These are phyloP conservation scores for Origma solitaria DNA, from an alignment of 2,113 vertebrate genomes.

Conservation along the genomic window DNA sequence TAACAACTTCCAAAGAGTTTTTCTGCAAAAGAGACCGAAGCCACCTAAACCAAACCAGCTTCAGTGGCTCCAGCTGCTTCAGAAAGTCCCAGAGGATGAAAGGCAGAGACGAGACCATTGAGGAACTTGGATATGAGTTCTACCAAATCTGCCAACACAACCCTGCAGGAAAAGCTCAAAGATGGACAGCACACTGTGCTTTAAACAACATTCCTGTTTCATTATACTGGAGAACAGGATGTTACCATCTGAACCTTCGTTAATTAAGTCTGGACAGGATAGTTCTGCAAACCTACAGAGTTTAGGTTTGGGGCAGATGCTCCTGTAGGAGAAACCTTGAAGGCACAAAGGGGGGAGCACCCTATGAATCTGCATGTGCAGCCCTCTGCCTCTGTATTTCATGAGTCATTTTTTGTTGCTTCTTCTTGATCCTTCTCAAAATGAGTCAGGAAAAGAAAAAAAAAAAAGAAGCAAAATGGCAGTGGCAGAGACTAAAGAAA, in stretches of 20 bases:
- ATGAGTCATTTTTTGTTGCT: neutral
- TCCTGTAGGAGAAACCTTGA: neutral
- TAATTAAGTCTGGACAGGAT: neutral
- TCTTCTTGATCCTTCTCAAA: neutral
- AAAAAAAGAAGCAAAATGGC: neutral
- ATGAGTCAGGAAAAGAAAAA: rapidly evolving
- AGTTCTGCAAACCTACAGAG: too few relatives aligned
- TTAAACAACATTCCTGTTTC: neutral
- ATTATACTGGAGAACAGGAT: neutral
- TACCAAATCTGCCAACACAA: neutral
- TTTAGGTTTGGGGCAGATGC: neutral
- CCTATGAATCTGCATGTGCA: neutral
- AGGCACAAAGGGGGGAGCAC: neutral
- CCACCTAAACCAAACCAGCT: neutral
- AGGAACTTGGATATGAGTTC: neutral
- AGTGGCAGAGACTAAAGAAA: neutral
- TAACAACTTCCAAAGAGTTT: neutral
- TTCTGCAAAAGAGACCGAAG: neutral
- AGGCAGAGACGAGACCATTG: neutral
- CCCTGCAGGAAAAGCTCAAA: neutral
- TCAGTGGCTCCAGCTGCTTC: neutral
- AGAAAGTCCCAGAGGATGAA: neutral
- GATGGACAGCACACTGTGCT: neutral
- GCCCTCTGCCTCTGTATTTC: neutral
- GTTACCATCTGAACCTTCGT: neutral